These are phyloP conservation scores for Ephydatia muelleri DNA, from an alignment of 37 sponge, comb jelly and placozoan genomes.

Conservation along the genomic window DNA sequence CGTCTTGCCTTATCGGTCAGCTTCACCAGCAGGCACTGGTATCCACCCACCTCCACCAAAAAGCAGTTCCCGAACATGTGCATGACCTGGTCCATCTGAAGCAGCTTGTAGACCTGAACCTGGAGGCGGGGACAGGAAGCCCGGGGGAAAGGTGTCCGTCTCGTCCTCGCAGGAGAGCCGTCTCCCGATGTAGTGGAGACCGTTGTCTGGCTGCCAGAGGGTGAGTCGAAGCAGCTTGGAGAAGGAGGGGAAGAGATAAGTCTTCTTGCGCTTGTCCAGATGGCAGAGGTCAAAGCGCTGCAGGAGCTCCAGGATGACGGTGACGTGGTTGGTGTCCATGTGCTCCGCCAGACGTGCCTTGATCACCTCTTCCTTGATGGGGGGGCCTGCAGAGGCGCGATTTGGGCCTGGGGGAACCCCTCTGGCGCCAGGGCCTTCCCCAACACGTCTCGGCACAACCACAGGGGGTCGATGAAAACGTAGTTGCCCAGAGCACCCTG, in stretches of 20 bases:
- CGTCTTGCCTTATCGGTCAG: background rate
- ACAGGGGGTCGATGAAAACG: conserved; percentile 72
- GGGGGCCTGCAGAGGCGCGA: conserved; percentile 29
- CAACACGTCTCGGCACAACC: conserved; percentile 76
- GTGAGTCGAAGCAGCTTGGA: background rate
- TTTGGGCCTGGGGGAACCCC: conserved; percentile 30
- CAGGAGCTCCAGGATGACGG: conserved; percentile 52
- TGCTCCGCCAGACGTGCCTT: conserved; percentile 17
- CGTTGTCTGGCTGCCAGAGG: conserved; percentile 34
- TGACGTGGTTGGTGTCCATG: conserved; percentile 34
- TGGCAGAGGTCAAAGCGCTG: conserved; percentile 70
- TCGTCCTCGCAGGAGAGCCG: conserved; percentile 38
- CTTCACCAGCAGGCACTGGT: conserved; percentile 38
- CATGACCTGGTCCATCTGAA: conserved; percentile 9
- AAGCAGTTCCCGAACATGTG: conserved; percentile 55
- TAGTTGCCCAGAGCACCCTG: conserved; percentile 43
- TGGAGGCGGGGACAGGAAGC: conserved; percentile 72
- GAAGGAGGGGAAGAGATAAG: conserved; percentile 47
- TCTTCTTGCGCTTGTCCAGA: conserved; percentile 13
- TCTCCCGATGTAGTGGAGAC: conserved; percentile 52
- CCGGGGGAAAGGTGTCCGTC: conserved; percentile 66
- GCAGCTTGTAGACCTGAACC: conserved; percentile 22
- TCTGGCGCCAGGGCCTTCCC: conserved; percentile 75
- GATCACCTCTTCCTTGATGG: conserved; percentile 39
- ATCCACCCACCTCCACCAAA: conserved; percentile 19